Evolutionary conservation across 2,113 vertebrate species (phyloP).

Genomic region (Hippolais icterina): DNA sequence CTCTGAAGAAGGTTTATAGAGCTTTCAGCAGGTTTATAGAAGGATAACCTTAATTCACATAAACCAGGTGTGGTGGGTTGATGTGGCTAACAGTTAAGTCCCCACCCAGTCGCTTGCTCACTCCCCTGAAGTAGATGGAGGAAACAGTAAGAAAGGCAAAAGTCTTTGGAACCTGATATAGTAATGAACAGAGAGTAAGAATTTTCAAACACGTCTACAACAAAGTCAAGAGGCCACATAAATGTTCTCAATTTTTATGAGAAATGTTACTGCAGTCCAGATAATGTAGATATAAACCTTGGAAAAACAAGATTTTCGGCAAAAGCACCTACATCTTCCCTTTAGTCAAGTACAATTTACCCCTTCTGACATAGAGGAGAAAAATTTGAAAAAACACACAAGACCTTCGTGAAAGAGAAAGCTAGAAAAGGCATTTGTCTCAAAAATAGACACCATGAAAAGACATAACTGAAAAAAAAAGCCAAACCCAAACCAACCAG

Average conservation of each 20-base stretch:
- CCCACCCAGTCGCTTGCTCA: neutral
- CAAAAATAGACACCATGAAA: neutral
- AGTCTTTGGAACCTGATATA: neutral
- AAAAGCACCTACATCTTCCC: neutral
- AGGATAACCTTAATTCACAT: neutral
- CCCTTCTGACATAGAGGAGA: neutral
- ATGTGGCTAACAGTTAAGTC: neutral
- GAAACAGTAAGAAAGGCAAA: neutral
- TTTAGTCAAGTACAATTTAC: neutral
- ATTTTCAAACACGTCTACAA: neutral
- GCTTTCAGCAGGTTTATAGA: neutral
- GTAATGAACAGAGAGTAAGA: neutral
- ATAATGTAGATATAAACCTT: neutral
- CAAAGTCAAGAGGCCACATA: neutral
- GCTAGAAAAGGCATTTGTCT: neutral
- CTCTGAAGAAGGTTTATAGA: neutral
- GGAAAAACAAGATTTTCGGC: neutral
- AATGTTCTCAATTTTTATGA: neutral
- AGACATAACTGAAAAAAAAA: neutral
- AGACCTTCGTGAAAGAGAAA: neutral
- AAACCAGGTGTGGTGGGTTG: neutral
- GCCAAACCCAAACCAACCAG: fast-evolving
- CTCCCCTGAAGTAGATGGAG: neutral
- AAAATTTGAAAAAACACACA: neutral
- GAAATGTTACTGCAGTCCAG: neutral